Evolutionary conservation across 2,797 vertebrate genomes (phyloP), one percentile per base, ranked within the genome.

Genomic region (Florisuga fusca): DNA sequence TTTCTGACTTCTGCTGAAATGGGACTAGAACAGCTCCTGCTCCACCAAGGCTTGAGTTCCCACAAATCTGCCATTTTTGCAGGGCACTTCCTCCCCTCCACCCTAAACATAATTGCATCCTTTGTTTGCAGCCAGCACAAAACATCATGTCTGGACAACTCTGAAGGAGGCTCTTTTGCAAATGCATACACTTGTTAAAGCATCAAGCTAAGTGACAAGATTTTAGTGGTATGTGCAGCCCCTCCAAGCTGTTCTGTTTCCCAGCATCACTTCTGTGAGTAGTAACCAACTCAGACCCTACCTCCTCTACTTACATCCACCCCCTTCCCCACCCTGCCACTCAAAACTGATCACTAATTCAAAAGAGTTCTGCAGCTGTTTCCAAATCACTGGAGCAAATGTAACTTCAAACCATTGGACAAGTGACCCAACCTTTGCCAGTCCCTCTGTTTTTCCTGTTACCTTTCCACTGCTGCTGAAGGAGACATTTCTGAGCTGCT

Each of bases 131-230:
- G 46, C 5, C 4, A 36, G 45, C 46, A 74, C 31, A 41, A 67
- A 69, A 27, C 62, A 63, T 0, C 0, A 1, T 4, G 31, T 11
- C 5, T 14, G 48, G 7, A 22, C 51, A 71, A 38, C 27, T 75
- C 23, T 41, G 53, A 62, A 50, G 18, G 50, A 17, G 41, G 51
- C 58, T 57, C 71, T 29, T 71, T 61, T 31, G 33, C 71, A 73
- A 4, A 3, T 6, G 19, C 43, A 69, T 31, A 45, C 23, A 3
- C 23, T 50, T 38, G 9, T 59, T n/a, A n/a, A 58, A 48, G 38
- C 12, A 16, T 51, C 46, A 51, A 58, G 23, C 4, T 2, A 68
- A 53, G 31, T 48, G 34, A 48, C 19, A 50, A 46, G 43, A 23
- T 36, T 71, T 36, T 13, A 58, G 62, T 13, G 21, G 21, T 9